A percentile compares a stretch with the other conserved stretches of the same genome.
Evolutionary conservation across 2,888 invertebrate species (phyloP).

Genomic region (Hirtodrosophila histrioides): DNA sequence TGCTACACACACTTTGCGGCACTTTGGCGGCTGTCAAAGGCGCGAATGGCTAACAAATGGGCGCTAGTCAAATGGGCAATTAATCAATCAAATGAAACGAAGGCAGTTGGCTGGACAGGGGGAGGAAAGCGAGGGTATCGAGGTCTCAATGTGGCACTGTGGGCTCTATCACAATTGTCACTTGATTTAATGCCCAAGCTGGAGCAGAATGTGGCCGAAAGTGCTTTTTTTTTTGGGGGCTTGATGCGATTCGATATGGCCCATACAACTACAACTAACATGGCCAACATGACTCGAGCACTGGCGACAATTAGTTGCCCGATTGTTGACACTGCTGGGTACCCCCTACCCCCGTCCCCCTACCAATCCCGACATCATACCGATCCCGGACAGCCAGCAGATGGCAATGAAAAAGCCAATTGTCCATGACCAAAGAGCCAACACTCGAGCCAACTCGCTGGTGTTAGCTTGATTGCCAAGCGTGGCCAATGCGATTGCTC

Average conservation of each 20-base stretch:
- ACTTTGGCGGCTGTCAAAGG: slow-evolving; percentile 33
- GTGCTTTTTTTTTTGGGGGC: slow-evolving; percentile 11
- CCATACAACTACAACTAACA: slow-evolving; percentile 15
- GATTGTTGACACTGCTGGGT: slow-evolving; percentile 46
- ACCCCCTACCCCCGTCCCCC: background rate
- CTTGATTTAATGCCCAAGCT: slow-evolving; percentile 57
- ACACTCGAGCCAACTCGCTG: slow-evolving; percentile 10
- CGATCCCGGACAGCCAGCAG: background rate
- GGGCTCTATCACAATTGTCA: slow-evolving; percentile 54
- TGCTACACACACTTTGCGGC: slow-evolving; percentile 20
- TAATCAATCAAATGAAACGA: slow-evolving; percentile 63
- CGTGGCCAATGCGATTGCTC: slow-evolving; percentile 58
- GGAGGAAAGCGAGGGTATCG: slow-evolving; percentile 1
- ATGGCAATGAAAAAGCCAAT: slow-evolving; percentile 46
- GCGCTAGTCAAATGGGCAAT: slow-evolving; percentile 59
- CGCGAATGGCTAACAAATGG: slow-evolving; percentile 37
- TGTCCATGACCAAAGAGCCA: slow-evolving; percentile 53
- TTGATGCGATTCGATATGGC: slow-evolving; percentile 55
- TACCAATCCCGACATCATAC: no score
- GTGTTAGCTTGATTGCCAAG: slow-evolving; percentile 58
- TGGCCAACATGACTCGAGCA: slow-evolving; percentile 36
- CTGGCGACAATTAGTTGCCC: slow-evolving; percentile 67
- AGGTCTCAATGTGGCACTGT: slow-evolving; percentile 22
- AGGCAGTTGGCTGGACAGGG: background rate
- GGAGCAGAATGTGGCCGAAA: slow-evolving; percentile 40